Base-by-base conservation (phyloP, 2,113 vertebrate species). In the Nothoprocta pentlandii region DNA sequence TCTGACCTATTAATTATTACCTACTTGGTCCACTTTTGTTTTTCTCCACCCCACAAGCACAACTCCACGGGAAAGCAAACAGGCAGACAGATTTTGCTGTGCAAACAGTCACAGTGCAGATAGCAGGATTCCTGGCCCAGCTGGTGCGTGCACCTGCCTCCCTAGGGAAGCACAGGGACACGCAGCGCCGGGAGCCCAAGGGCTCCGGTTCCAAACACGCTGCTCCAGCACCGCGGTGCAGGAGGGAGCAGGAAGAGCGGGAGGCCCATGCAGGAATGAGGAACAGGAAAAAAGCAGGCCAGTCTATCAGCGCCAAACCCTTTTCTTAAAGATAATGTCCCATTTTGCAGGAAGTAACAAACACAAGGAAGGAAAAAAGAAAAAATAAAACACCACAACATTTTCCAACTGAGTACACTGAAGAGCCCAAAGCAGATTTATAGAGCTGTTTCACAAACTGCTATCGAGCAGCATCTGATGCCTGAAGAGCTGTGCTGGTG, bases 241-340 rank as follows among this genome's bases (percentile, higher is more conserved):
- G 90, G 64, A 84, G 77, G 89, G 58, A 95, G 92, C 46, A 90
- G 63, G 21, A 90, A 61, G 25, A 69, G 79, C 6, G 19, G 32
- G 82, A 92, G 90, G 93, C 62, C 90, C 30, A 13, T 7, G 49
- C 34, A 95, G 85, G 93, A 95, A 94, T 90, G 90, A 96, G 96
- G 96, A 96, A 96, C 94, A 96, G 92, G 94, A 95, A 96, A 94
- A 96, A 85, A 73, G 80, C 66, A 90, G 84, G 80, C 56, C 47
- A 70, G 44, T 68, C 92, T 71, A 95, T 79, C 92, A 81, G 56
- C 81, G 42, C 80, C 61, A 93, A 87, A 53, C 70, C 86, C 74
- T 22, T 49, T 81, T 78, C 9, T 47, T 36, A 56, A 76, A 66
- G 34, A 44, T 78, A 84, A 75, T 9, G 70, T 3, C 34, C 21